These are phyloP conservation scores for Crotophaga sulcirostris DNA, from an alignment of 2,113 vertebrate genomes.

Conservation along the genomic window DNA sequence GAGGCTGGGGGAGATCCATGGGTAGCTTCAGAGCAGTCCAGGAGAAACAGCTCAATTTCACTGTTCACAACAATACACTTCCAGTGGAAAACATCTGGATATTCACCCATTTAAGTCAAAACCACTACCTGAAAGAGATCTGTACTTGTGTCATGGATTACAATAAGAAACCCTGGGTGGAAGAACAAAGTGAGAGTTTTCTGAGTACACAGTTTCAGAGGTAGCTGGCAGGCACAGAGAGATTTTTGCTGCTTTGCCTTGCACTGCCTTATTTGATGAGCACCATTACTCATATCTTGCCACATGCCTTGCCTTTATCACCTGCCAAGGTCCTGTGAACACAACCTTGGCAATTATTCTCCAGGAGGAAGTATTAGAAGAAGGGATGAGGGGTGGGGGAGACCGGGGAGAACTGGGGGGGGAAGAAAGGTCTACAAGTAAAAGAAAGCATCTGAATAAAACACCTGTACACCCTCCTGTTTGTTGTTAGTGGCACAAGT, in stretches of 20 bases:
- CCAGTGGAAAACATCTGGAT: neutral
- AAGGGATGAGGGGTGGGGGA: no score
- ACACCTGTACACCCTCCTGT: neutral
- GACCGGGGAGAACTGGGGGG: no score
- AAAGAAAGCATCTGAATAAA: neutral
- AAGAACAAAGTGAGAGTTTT: neutral
- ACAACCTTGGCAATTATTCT: neutral
- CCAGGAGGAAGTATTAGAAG: neutral
- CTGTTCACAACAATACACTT: neutral
- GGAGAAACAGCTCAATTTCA: neutral
- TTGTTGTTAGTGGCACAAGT: neutral
- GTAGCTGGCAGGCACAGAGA: neutral
- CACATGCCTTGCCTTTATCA: neutral
- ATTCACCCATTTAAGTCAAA: neutral
- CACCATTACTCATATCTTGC: fast-evolving
- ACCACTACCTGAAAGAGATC: neutral
- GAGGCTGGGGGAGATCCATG: neutral
- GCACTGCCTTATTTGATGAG: neutral
- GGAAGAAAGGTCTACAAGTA: neutral
- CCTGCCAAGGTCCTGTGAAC: neutral
- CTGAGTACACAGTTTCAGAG: neutral
- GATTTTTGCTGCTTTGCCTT: neutral
- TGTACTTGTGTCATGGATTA: neutral
- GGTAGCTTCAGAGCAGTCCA: neutral
- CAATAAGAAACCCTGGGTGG: neutral